Evolutionary conservation across 2,113 vertebrate genomes (phyloP), one percentile per base, ranked within the genome.

Genomic region (Delphinus delphis): DNA sequence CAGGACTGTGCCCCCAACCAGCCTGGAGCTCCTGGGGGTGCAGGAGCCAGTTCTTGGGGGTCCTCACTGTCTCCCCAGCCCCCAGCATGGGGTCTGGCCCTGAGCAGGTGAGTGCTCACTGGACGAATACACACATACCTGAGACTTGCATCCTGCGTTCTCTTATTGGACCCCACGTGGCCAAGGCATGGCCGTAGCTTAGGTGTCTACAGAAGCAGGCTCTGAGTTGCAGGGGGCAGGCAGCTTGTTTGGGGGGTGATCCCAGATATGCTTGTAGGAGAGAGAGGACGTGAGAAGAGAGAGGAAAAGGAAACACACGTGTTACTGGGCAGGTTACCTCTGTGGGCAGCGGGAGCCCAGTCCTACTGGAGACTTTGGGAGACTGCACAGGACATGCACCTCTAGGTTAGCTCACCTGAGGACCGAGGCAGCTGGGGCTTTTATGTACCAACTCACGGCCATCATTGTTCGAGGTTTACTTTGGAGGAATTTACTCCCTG

Each of bases 321-420:
- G 33, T 13, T 28, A 25, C 58, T 41, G 44, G 8, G 53, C 53
- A 28, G 17, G 36, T 38, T 38, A 38, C 36, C 36, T 38, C 36
- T 38, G 36, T 41, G 44, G 8, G 53, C 53, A 28, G 17, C 0
- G 13, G n/a, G 74, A 68, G 20, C 36, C 4, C 68, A 53, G 1
- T 53, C 74, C 23, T 20, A 4, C 36, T 11, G 50, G 63, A 2
- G 28, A 60, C 6, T 25, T 50, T 5, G 62, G 67, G n/a, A 58
- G 47, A 21, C 6, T 15, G 53, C 0, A 0, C 3, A n/a, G 44
- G 58, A 62, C 31, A 28, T 0, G 0, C 14, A 20, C 2, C 2
- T 9, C 6, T 15, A 58, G 41, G 68, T 58, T 60, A 73, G 15
- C 58, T 4, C 47, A 25, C 7, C 5, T 0, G 5, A 33, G 41